Conservation (phyloP, 2,113 vertebrate species). For the Scartelaos histophorus region DNA sequence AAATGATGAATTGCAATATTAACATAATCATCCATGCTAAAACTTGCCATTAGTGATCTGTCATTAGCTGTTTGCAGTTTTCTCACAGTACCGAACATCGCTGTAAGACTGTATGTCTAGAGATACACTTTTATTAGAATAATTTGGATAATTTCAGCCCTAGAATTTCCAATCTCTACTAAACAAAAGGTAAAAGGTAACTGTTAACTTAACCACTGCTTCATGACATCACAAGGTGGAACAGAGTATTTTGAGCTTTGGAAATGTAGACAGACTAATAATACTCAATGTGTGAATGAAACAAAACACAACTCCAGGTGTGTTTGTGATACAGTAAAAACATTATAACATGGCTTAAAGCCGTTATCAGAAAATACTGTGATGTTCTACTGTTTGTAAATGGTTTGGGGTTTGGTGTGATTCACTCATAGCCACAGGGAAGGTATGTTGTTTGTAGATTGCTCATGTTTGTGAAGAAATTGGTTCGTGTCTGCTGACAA, state of each 20-base stretch:
- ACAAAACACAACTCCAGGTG: no score
- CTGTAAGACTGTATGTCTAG: not conserved
- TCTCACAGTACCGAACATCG: not conserved
- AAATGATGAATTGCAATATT: constrained; percentile 2
- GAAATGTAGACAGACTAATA: no score
- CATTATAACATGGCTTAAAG: no score
- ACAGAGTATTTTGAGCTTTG: no score
- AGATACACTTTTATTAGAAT: not conserved
- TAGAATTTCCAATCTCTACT: no score
- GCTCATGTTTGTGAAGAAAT: not conserved
- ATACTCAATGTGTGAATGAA: no score
- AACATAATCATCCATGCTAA: not conserved
- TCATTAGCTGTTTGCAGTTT: not conserved
- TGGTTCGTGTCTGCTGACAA: not conserved
- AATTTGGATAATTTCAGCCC: no score
- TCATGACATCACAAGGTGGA: no score
- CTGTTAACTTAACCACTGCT: no score
- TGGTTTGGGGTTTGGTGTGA: not conserved
- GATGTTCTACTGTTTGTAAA: not conserved
- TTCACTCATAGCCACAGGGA: not conserved
- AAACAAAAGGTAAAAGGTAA: no score
- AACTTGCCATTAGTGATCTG: not conserved
- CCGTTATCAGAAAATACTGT: not conserved
- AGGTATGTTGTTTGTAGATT: not conserved
- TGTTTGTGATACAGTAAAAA: no score